Percentiles rank a stretch among this genome's conserved stretches.
These are phyloP conservation scores for Cremastinae sp. DNA, from an alignment of 2,888 invertebrate species.

Conservation along the genomic window DNA sequence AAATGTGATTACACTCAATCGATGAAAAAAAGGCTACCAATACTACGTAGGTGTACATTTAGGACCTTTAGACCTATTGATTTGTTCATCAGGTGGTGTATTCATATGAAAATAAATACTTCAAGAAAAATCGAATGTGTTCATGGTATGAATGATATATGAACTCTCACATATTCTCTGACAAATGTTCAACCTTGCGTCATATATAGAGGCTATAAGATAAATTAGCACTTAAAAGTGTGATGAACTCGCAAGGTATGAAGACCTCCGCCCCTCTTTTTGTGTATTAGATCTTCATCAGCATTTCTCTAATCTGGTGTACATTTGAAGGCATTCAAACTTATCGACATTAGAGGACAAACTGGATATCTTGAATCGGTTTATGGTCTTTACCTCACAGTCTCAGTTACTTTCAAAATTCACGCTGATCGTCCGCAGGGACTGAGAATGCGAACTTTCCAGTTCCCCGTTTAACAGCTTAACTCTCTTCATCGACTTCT, in stretches of 20 bases:
- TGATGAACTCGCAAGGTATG: constrained; percentile 28
- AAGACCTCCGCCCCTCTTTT: constrained; percentile 5
- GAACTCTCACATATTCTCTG: constrained; percentile 9
- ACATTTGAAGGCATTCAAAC: constrained; percentile 3
- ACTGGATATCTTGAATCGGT: constrained; percentile 10
- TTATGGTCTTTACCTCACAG: constrained; percentile 28
- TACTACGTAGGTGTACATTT: no score
- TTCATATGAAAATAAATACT: constrained; percentile 35
- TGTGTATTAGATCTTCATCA: constrained; percentile 35
- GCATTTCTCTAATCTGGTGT: constrained; percentile 26
- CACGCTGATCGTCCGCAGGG: constrained; percentile 39
- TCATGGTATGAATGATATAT: constrained; percentile 62
- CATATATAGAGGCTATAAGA: constrained; percentile 59
- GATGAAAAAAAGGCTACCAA: no score
- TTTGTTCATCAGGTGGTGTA: background rate
- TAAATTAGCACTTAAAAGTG: constrained; percentile 71
- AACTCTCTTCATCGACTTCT: constrained; percentile 58
- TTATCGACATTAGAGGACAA: constrained; percentile 13
- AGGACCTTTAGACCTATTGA: background rate
- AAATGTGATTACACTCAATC: no score
- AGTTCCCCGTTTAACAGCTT: constrained; percentile 53
- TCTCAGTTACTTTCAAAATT: constrained; percentile 33
- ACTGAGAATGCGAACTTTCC: constrained; percentile 51
- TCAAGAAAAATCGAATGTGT: constrained; percentile 72
- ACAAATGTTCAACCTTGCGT: constrained; percentile 44